Evolutionary conservation across 2,888 invertebrate genomes (phyloP).

Genomic region (Miltochrista miniata): DNA sequence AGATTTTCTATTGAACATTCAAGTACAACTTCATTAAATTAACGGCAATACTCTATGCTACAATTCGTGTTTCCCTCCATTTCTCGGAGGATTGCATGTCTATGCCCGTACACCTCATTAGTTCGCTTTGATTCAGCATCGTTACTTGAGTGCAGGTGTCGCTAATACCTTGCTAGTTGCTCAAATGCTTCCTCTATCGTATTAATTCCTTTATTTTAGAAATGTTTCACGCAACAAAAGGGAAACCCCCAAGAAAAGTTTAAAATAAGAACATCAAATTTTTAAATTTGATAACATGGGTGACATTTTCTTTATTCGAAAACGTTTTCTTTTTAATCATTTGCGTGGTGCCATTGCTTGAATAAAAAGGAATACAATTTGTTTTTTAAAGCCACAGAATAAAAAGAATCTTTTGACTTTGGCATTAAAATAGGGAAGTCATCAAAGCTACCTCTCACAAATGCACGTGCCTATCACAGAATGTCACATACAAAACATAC

Average conservation of each 20-base stretch:
- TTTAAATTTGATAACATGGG: neutral
- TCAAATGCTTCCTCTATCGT: slow-evolving; percentile 48
- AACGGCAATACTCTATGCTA: neutral
- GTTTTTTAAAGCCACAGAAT: neutral
- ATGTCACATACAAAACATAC: slow-evolving; percentile 56
- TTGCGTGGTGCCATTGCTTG: neutral
- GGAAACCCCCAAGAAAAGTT: neutral
- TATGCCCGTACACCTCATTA: slow-evolving; percentile 64
- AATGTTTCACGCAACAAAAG: too few relatives aligned
- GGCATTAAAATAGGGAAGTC: slow-evolving; percentile 22
- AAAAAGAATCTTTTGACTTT: neutral
- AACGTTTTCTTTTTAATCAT: neutral
- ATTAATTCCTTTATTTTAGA: slow-evolving; percentile 29
- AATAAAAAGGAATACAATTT: neutral
- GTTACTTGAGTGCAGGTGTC: slow-evolving; percentile 46
- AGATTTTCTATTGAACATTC: too few relatives aligned
- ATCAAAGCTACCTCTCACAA: slow-evolving; percentile 44
- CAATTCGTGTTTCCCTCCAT: slow-evolving; percentile 39
- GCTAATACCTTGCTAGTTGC: slow-evolving; percentile 48
- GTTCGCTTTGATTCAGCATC: slow-evolving; percentile 60
- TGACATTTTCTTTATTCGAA: neutral
- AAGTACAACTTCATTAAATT: too few relatives aligned
- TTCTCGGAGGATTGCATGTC: slow-evolving; percentile 50
- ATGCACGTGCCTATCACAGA: slow-evolving; percentile 48
- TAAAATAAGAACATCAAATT: neutral